These are phyloP conservation scores for Denticeps clupeoides DNA, from an alignment of 2,797 vertebrate species.

Conservation along the genomic window DNA sequence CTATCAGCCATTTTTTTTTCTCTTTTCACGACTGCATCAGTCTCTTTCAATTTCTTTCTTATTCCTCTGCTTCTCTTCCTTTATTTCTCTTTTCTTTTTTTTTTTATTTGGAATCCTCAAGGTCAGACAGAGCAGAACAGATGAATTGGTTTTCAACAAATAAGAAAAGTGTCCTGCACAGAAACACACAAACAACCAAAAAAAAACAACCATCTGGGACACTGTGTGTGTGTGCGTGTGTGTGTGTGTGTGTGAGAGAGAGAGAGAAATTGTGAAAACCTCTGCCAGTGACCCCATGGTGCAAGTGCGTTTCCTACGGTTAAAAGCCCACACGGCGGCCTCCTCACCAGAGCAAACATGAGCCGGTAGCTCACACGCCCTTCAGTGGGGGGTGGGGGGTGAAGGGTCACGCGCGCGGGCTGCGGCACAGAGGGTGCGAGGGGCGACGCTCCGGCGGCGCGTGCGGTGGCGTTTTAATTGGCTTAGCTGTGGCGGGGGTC, in stretches of 20 bases:
- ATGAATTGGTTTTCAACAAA: constrained; percentile 25
- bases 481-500: not conserved
- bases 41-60: not conserved
- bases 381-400: too few relatives aligned
- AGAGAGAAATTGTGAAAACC: not conserved
- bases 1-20: not conserved
- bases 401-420: too few relatives aligned
- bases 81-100: not conserved
- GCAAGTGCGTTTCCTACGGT: too few relatives aligned
- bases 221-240: constrained; percentile 2
- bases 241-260: constrained; percentile 2
- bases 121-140: constrained; percentile 26
- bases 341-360: too few relatives aligned
- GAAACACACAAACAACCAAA: constrained; percentile 11
- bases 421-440: too few relatives aligned
- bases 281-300: too few relatives aligned
- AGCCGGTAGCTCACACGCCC: too few relatives aligned
- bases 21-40: not conserved
- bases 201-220: not conserved
- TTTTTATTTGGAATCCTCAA: constrained; percentile 17
- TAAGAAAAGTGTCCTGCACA: constrained; percentile 12
- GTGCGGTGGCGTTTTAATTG: not conserved
- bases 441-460: too few relatives aligned
- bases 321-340: too few relatives aligned
- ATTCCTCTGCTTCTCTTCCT: not conserved